Conservation (phyloP, 2,888 invertebrate species). For the Sisyra nigra region DNA sequence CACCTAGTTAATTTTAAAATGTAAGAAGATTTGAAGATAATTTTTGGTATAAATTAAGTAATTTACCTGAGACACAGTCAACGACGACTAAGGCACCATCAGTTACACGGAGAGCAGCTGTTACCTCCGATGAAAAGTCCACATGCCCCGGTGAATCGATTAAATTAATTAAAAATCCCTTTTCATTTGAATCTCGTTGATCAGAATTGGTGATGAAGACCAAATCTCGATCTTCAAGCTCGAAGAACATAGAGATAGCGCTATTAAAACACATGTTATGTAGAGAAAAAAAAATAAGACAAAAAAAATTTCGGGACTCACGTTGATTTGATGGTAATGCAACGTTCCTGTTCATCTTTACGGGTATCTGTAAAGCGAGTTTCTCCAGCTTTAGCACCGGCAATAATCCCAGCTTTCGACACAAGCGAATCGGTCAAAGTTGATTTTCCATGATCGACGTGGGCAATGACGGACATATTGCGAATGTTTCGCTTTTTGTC, state of each 20-base stretch:
- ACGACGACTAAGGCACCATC: conserved; percentile 99
- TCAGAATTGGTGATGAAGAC: conserved; percentile 81
- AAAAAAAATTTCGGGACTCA: conserved; percentile 34
- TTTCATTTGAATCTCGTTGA: conserved; percentile 78
- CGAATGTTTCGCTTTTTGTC: conserved; percentile 99
- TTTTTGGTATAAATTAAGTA: too few species aligned
- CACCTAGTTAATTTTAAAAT: conserved; percentile 65
- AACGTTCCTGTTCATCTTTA: conserved; percentile 99
- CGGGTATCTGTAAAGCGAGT: conserved; percentile 98
- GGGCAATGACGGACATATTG: conserved; percentile 99
- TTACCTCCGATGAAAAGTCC: conserved; percentile 99
- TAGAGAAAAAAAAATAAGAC: neutral
- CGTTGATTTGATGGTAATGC: conserved; percentile 99
- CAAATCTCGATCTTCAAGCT: conserved; percentile 86
- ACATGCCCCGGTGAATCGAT: conserved; percentile 99
- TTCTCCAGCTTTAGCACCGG: conserved; percentile 96
- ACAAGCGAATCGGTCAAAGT: conserved; percentile 98
- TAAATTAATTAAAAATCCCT: conserved; percentile 98
- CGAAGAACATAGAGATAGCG: conserved; percentile 99
- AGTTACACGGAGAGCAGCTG: conserved; percentile 98
- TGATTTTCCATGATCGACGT: conserved; percentile 99
- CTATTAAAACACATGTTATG: conserved; percentile 32
- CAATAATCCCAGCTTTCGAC: conserved; percentile 99
- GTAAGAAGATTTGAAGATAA: too few species aligned
- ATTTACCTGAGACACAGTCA: conserved; percentile 96